Base-by-base conservation (phyloP, 2,888 invertebrate genomes). In the Cerastis leucographa region DNA sequence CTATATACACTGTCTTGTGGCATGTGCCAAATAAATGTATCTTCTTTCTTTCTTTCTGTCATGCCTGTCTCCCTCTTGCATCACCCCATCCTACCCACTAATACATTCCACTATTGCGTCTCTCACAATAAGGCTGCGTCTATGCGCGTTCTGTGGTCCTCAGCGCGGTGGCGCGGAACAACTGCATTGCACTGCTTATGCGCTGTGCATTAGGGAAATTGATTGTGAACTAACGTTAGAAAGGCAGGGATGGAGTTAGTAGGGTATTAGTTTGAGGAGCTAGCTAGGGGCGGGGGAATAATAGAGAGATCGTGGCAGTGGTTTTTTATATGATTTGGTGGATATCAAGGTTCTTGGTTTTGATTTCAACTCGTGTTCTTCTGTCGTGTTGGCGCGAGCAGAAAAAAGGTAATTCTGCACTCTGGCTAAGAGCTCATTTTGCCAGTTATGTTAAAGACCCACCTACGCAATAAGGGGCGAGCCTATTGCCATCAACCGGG, bases 181-280 rank as follows among this genome's bases (percentile, higher is more conserved):
- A 83, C 54, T 84, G 81, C 81, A 83, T 49, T 56, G 67, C 65
- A 74, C 42, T 14, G 42, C 17, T n/a, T 42, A 7, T 74, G 65
- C 65, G 59, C 5, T 25, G 85, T 87, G 90, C 91, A 91, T 91
- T 91, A 91, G 85, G 87, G 85, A 89, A 90, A 90, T 91, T 91
- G 91, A 88, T 89, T 90, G 90, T 90, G 87, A 88, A 89, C 81
- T 86, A 86, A 84, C 82, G 87, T 84, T 73, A 35, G 29, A 1
- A n/a, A 29, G 19, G 11, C 82, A 81, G 89, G 82, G 82, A 66
- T 14, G 88, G 61, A 85, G 12, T 19, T 40, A 22, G n/a, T 7
- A n/a, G n/a, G 4, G 14, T 42, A 44, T 25, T 25, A 44, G 3
- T n/a, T 35, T 46, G n/a, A 35, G 17, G 35, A 44, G 19, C 1